Conservation (phyloP, 2,797 vertebrate genomes). For the Coilia nasus region DNA sequence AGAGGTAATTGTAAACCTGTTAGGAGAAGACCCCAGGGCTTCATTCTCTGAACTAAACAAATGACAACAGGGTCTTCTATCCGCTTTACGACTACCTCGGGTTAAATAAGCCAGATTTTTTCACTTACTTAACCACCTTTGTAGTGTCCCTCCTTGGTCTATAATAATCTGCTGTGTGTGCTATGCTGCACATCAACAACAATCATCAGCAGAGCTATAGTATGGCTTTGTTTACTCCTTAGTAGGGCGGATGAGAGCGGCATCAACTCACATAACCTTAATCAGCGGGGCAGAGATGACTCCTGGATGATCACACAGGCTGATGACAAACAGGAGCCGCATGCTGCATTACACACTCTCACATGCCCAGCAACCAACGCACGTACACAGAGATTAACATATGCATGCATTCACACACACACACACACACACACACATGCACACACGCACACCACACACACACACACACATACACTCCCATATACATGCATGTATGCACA, state of each 20-base stretch:
- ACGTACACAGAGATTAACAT: not conserved
- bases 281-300: not conserved
- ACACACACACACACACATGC: not conserved
- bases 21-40: too few relatives aligned
- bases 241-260: not conserved
- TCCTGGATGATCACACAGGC: not conserved
- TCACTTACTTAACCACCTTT: too few relatives aligned
- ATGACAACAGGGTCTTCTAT: too few relatives aligned
- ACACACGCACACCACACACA: not conserved
- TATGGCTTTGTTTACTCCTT: not conserved
- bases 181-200: not conserved
- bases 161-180: not conserved
- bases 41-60: too few relatives aligned
- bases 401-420: not conserved
- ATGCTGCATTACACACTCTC: not conserved
- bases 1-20: too few relatives aligned
- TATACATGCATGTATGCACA: too few relatives aligned
- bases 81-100: too few relatives aligned
- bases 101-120: too few relatives aligned
- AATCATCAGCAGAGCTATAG: not conserved
- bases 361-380: not conserved
- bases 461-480: too few relatives aligned
- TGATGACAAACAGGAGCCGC: slow-evolving; percentile 18
- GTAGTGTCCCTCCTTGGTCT: not conserved
- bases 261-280: not conserved